phyloP scores from a whole-genome alignment of 2,113 vertebrate genomes.

The Nibea coibor region DNA sequence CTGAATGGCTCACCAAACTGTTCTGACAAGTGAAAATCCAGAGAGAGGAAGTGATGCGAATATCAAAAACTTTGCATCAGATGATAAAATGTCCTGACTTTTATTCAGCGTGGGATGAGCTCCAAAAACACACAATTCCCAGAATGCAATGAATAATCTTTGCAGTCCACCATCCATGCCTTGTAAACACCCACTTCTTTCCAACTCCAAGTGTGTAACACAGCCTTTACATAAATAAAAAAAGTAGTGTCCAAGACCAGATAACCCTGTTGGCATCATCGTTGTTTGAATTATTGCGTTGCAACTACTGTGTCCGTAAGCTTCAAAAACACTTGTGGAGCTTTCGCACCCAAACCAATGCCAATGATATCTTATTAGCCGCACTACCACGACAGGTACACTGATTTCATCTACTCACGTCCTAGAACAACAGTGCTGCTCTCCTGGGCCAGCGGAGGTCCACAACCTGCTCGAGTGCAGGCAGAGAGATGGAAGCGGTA shows the following conservation, averaged over 20 bases:
- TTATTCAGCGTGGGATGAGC: neutral
- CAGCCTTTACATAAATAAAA: neutral
- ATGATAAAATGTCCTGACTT: conserved; percentile 1
- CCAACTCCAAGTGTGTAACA: neutral
- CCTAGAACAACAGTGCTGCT: conserved; percentile 78
- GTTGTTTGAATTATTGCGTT: neutral
- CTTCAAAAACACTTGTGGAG: neutral
- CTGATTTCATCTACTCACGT: conserved; percentile 83
- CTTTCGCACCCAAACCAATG: neutral
- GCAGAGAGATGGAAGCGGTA: conserved; percentile 93
- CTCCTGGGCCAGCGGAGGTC: conserved; percentile 88
- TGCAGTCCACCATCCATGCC: neutral
- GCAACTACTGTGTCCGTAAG: neutral
- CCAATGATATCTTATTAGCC: neutral
- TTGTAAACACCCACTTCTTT: conserved; percentile 4
- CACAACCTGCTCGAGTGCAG: conserved; percentile 91
- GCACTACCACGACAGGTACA: neutral
- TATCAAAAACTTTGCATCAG: neutral
- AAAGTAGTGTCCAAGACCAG: neutral
- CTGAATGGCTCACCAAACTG: conserved; percentile 2
- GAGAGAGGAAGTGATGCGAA: conserved; percentile 14
- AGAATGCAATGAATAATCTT: neutral
- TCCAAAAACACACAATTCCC: conserved; percentile 13
- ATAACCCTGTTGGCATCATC: neutral
- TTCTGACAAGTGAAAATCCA: conserved; percentile 14